A percentile compares a stretch with the other conserved stretches of the same genome.
These are phyloP conservation scores for Epistrophella euchroma DNA, from an alignment of 2,888 invertebrate species.

Conservation along the genomic window DNA sequence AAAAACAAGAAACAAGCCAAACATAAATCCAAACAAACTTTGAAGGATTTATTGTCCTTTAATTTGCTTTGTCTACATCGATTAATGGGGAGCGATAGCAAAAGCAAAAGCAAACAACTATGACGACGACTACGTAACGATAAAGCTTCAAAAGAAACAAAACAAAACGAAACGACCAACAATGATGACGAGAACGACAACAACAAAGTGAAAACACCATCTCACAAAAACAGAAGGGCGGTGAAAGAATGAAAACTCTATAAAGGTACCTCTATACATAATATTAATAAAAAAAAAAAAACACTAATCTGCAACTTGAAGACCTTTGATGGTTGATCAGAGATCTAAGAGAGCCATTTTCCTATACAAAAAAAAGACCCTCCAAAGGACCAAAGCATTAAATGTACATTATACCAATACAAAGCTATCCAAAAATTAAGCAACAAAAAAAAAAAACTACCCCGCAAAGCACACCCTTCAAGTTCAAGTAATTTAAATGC, in stretches of 20 bases:
- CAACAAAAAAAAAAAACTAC: not conserved
- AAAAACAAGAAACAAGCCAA: slow-evolving; percentile 26
- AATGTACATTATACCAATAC: not conserved
- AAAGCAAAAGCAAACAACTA: slow-evolving; percentile 40
- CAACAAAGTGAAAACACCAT: not conserved
- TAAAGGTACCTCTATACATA: not conserved
- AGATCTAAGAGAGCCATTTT: slow-evolving; percentile 65
- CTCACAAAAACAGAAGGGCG: not conserved
- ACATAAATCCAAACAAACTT: slow-evolving; percentile 70
- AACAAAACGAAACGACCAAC: slow-evolving; percentile 16
- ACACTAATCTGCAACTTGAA: slow-evolving; percentile 36
- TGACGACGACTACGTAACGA: slow-evolving; percentile 43
- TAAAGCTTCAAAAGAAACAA: slow-evolving; percentile 43
- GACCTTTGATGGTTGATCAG: slow-evolving; percentile 66
- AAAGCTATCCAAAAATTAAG: not conserved
- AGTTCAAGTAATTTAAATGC: slow-evolving; percentile 74
- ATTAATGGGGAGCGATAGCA: slow-evolving; percentile 72
- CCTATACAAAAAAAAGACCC: slow-evolving; percentile 26
- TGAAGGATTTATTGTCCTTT: slow-evolving; percentile 76
- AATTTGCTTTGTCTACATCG: slow-evolving; percentile 75
- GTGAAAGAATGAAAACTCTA: not conserved
- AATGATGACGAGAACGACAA: not conserved
- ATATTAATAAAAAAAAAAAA: not conserved
- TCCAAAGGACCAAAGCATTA: slow-evolving; percentile 25
- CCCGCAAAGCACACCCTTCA: slow-evolving; percentile 57